Conservation (phyloP, 2,888 invertebrate species). For the Itoplectis maculator region DNA sequence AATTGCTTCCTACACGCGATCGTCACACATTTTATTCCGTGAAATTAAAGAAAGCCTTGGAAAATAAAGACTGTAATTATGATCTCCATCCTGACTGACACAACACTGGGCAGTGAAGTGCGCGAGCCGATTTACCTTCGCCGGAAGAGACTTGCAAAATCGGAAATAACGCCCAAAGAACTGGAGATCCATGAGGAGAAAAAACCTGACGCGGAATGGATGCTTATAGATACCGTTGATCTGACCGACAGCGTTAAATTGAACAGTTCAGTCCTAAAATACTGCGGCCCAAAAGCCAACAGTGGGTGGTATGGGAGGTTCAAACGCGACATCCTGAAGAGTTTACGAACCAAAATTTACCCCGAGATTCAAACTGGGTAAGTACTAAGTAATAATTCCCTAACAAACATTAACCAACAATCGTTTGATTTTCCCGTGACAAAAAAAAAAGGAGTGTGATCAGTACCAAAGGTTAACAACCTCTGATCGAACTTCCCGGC, state of each 20-base stretch:
- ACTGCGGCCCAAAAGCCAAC: constrained; percentile 59
- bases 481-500: too few species aligned
- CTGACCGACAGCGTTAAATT: constrained; percentile 58
- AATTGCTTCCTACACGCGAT: not conserved
- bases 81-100: constrained; percentile 68
- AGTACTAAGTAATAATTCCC: constrained; percentile 63
- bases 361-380: constrained; percentile 71
- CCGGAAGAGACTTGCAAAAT: constrained; percentile 47
- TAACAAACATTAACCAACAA: not conserved
- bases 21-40: not conserved
- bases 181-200: constrained; percentile 35
- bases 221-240: constrained; percentile 48
- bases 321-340: constrained; percentile 73
- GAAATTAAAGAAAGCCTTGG: not conserved
- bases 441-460: not conserved
- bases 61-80: constrained; percentile 16
- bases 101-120: constrained; percentile 56
- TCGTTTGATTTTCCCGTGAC: not conserved
- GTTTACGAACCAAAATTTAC: constrained; percentile 72
- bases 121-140: constrained; percentile 57
- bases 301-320: constrained; percentile 74
- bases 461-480: too few species aligned
- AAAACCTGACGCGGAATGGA: constrained; percentile 41
- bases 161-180: constrained; percentile 13
- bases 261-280: constrained; percentile 56